Percentiles rank a stretch among this genome's conserved stretches.
Evolutionary conservation across 2,113 vertebrate genomes (phyloP).

Genomic region (Trematomus loennbergii): DNA sequence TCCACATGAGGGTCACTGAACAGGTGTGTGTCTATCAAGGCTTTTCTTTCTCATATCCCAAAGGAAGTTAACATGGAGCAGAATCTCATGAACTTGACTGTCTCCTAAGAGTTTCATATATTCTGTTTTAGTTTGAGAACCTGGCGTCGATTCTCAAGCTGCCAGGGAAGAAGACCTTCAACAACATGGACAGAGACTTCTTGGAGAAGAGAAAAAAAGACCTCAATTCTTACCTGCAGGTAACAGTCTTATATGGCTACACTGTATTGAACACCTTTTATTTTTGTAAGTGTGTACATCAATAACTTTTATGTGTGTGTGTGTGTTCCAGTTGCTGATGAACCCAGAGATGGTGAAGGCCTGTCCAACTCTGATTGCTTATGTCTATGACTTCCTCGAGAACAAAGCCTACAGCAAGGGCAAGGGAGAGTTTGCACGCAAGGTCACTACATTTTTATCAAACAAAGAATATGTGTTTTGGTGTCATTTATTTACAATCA

Average conservation of each 20-base stretch:
- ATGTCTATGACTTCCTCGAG: conserved; percentile 94
- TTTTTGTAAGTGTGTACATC: not conserved
- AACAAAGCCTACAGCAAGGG: conserved; percentile 99
- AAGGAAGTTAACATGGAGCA: not conserved
- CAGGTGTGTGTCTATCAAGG: conserved; percentile 84
- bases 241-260: conserved; percentile 59
- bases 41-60: not conserved
- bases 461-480: not conserved
- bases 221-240: conserved; percentile 95
- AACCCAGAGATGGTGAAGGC: conserved; percentile 96
- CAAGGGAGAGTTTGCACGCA: conserved; percentile 98
- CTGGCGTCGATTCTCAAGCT: conserved; percentile 92
- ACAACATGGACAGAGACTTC: conserved; percentile 99
- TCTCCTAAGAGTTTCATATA: not conserved
- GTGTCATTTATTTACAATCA: not conserved
- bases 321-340: conserved; percentile 88
- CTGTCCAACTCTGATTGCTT: conserved; percentile 90
- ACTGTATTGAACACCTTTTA: not conserved
- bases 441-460: conserved; percentile 84
- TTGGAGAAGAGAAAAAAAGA: conserved; percentile 98
- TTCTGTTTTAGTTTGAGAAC: conserved; percentile 91
- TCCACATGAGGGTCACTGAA: conserved; percentile 98
- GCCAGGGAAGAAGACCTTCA: conserved; percentile 99
- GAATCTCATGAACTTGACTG: not conserved
- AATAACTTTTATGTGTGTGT: not conserved